Evolutionary conservation across 2,888 invertebrate species (phyloP).

Genomic region (Nephrocerus scutellatus): DNA sequence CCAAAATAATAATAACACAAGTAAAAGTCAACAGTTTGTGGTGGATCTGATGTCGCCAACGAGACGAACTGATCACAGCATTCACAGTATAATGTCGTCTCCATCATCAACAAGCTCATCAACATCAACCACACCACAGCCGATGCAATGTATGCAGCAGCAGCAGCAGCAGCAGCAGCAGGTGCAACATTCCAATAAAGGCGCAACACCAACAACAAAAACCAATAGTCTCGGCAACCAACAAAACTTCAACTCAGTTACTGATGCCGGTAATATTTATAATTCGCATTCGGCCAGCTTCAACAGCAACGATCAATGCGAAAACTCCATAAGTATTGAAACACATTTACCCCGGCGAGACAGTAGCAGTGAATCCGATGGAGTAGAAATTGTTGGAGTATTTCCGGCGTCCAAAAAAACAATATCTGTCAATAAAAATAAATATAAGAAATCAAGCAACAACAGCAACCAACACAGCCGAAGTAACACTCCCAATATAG

Average conservation of each 20-base stretch:
- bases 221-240: constrained; percentile 17
- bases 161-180: constrained; percentile 13
- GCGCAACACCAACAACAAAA: constrained; percentile 13
- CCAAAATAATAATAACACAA: too few species aligned
- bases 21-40: too few species aligned
- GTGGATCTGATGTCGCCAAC: constrained; percentile 33
- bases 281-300: constrained; percentile 40
- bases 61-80: constrained; percentile 42
- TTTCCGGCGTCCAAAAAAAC: constrained; percentile 32
- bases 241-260: too few species aligned
- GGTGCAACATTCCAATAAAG: too few species aligned
- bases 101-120: constrained; percentile 22
- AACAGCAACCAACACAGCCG: constrained; percentile 14
- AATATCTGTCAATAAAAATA: constrained; percentile 13
- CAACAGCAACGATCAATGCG: constrained; percentile 43
- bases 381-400: constrained; percentile 44
- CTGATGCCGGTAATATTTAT: constrained; percentile 43
- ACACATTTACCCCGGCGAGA: constrained; percentile 25
- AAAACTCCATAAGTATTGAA: too few species aligned
- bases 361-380: constrained; percentile 45
- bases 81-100: constrained; percentile 34
- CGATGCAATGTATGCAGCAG: neutral
- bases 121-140: constrained; percentile 19
- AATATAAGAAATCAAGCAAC: constrained; percentile 19
- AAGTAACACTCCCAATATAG: constrained; percentile 18